phyloP scores from a whole-genome alignment of 2,888 invertebrate genomes.

The Mylabris sibirica region DNA sequence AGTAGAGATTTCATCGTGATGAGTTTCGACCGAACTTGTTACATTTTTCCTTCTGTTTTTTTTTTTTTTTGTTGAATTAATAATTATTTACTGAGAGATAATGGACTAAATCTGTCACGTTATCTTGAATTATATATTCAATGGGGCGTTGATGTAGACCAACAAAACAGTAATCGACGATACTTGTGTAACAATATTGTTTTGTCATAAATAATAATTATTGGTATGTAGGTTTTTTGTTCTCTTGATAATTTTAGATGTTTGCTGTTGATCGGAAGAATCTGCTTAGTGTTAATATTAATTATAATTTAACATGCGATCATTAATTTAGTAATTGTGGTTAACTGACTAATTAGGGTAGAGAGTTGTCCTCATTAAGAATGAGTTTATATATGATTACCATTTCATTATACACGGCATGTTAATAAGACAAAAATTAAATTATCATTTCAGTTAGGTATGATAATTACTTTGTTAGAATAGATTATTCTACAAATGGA shows the following conservation, averaged over 20 bases:
- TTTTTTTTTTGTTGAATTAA: background rate
- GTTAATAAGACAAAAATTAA: slow-evolving; percentile 29
- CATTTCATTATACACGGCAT: slow-evolving; percentile 32
- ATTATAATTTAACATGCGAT: slow-evolving; percentile 41
- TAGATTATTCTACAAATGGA: background rate
- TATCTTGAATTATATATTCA: slow-evolving; percentile 5
- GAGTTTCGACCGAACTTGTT: background rate
- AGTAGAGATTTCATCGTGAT: background rate
- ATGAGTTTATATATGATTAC: slow-evolving; percentile 47
- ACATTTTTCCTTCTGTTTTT: too few species aligned
- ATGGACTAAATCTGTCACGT: background rate
- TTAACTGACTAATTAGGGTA: slow-evolving; percentile 46
- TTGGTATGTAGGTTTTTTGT: background rate
- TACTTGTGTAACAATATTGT: background rate
- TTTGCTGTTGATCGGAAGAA: background rate
- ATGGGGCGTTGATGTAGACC: background rate
- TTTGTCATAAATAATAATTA: background rate
- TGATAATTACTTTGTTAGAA: background rate
- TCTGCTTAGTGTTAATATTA: slow-evolving; percentile 26
- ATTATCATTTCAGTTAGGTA: slow-evolving; percentile 15
- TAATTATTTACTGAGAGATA: slow-evolving; percentile 2
- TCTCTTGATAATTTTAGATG: background rate
- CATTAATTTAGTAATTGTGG: slow-evolving; percentile 45
- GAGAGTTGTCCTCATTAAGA: slow-evolving; percentile 44
- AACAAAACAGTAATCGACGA: background rate